Evolutionary conservation across 2,797 vertebrate genomes (phyloP).

Genomic region (Geotrypetes seraphini): DNA sequence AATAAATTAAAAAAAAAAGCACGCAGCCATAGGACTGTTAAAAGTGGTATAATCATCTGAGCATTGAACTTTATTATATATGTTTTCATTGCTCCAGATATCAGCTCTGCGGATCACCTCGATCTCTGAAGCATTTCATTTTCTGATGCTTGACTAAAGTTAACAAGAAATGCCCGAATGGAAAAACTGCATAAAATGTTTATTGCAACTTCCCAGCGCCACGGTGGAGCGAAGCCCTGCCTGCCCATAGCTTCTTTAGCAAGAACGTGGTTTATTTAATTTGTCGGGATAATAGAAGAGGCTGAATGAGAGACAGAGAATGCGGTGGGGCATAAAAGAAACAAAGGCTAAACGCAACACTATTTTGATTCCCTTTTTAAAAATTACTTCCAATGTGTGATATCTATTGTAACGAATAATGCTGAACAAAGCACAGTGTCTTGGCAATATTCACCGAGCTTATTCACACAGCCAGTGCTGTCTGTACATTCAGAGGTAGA

Average conservation of each 20-base stretch:
- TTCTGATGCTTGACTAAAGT: slow-evolving; percentile 25
- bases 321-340: slow-evolving; percentile 77
- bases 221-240: slow-evolving; percentile 53
- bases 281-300: slow-evolving; percentile 90
- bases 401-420: slow-evolving; percentile 91
- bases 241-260: slow-evolving; percentile 68
- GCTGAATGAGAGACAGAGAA: slow-evolving; percentile 85
- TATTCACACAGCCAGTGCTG: slow-evolving; percentile 71
- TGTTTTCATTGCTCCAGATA: slow-evolving; percentile 31
- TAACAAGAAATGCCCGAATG: slow-evolving; percentile 36
- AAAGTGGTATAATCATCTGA: no score
- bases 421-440: slow-evolving; percentile 85
- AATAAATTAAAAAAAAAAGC: slow-evolving; percentile 22
- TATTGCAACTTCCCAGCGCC: slow-evolving; percentile 51
- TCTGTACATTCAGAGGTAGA: slow-evolving; percentile 77
- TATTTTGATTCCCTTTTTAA: slow-evolving; percentile 97
- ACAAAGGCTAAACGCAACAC: slow-evolving; percentile 94
- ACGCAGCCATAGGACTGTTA: no score
- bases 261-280: slow-evolving; percentile 95
- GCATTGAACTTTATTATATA: no score
- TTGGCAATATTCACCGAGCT: slow-evolving; percentile 84
- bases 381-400: slow-evolving; percentile 98
- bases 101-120: slow-evolving; percentile 24
- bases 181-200: slow-evolving; percentile 43
- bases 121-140: slow-evolving; percentile 27